These are phyloP conservation scores for Chelonoidis abingdonii DNA, from an alignment of 2,113 vertebrate genomes.

Conservation along the genomic window DNA sequence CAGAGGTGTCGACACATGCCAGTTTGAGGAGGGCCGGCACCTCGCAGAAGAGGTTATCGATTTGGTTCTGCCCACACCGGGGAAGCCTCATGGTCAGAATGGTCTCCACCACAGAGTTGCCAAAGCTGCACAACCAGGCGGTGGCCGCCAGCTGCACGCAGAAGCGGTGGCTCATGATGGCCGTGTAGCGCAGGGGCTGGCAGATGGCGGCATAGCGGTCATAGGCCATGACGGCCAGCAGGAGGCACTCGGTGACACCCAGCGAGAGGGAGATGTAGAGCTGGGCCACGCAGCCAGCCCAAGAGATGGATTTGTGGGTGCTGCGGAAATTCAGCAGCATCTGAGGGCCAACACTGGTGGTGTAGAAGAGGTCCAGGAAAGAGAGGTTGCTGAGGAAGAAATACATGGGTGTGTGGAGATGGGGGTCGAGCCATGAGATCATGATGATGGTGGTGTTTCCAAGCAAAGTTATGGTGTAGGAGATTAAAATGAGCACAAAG, in stretches of 20 bases:
- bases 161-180: not conserved
- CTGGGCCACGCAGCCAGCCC: not conserved
- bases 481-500: conserved; percentile 40
- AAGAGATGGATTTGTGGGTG: not conserved
- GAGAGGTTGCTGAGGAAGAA: conserved; percentile 41
- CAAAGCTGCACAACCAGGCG: conserved; percentile 44
- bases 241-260: conserved; percentile 18
- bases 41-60: conserved; percentile 54
- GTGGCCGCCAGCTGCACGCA: conserved; percentile 34
- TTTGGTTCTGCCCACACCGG: not conserved
- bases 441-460: conserved; percentile 60
- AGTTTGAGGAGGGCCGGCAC: conserved; percentile 49
- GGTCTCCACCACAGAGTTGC: conserved; percentile 39
- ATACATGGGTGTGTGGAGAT: conserved; percentile 61
- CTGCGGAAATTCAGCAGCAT: not conserved
- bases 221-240: conserved; percentile 33
- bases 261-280: not conserved
- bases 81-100: conserved; percentile 29
- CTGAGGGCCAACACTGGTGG: not conserved
- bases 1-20: conserved; percentile 7
- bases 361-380: conserved; percentile 53
- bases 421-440: conserved; percentile 18
- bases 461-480: conserved; percentile 57
- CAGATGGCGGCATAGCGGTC: not conserved
- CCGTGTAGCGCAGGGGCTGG: not conserved